These are phyloP conservation scores for Deroplatys truncata DNA, from an alignment of 2,888 invertebrate genomes.

Conservation along the genomic window DNA sequence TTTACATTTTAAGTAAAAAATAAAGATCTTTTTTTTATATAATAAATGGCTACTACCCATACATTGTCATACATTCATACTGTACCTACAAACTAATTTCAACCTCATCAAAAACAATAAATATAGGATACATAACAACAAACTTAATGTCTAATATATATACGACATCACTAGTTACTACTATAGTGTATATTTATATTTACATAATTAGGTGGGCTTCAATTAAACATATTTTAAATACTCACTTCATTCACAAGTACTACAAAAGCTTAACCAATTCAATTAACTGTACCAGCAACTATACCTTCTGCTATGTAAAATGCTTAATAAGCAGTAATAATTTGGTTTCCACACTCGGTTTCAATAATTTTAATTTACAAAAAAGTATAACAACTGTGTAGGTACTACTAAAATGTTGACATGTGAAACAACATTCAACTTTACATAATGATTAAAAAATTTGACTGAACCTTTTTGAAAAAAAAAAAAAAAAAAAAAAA, in stretches of 20 bases:
- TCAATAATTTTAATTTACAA: neutral
- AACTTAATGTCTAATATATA: neutral
- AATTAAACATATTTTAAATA: neutral
- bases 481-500: too few species aligned
- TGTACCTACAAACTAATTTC: neutral
- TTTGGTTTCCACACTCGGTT: neutral
- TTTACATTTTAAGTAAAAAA: slow-evolving; percentile 2
- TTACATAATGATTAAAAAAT: too few species aligned
- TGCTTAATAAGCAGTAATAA: neutral
- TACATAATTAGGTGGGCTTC: neutral
- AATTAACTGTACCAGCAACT: neutral
- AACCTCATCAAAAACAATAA: neutral
- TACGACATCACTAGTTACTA: neutral
- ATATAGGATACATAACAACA: neutral
- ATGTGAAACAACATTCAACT: too few species aligned
- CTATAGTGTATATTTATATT: neutral
- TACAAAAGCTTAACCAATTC: neutral
- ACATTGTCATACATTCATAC: neutral
- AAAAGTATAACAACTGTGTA: neutral
- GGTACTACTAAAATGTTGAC: too few species aligned
- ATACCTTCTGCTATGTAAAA: neutral
- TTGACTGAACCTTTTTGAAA: too few species aligned
- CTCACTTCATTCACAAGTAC: neutral
- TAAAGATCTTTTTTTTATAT: neutral
- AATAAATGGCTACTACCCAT: neutral